Evolutionary conservation across 2,888 invertebrate species (phyloP).

Genomic region (Noctua janthina): DNA sequence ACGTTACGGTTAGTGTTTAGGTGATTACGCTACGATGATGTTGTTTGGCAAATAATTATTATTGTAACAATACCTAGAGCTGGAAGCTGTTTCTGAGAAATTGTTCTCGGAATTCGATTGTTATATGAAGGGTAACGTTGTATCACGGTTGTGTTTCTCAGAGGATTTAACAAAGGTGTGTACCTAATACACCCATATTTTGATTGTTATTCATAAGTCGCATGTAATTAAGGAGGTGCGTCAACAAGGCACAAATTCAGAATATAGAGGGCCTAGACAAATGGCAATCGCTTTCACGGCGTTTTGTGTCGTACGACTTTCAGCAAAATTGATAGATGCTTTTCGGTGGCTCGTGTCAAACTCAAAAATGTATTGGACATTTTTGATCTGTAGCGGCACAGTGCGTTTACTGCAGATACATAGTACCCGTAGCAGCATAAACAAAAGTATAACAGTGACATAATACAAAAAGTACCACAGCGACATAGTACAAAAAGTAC

Average conservation of each 20-base stretch:
- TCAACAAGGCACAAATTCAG: background rate
- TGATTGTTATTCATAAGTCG: background rate
- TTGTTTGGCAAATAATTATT: slow-evolving; percentile 23
- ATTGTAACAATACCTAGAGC: background rate
- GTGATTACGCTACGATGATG: slow-evolving; percentile 23
- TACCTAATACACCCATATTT: background rate
- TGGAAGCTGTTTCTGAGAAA: background rate
- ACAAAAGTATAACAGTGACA: no score
- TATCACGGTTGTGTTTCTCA: background rate
- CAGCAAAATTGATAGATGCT: background rate
- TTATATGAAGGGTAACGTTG: background rate
- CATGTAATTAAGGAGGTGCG: background rate
- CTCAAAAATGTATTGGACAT: no score
- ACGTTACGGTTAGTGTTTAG: slow-evolving; percentile 2
- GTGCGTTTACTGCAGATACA: no score
- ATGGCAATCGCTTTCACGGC: background rate
- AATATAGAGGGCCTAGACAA: background rate
- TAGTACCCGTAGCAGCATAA: no score
- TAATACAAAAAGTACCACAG: no score
- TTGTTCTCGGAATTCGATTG: background rate
- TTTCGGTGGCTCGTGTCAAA: background rate
- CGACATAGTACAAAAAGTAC: no score
- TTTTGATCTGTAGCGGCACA: no score
- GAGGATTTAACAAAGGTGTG: background rate
- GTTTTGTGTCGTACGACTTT: background rate